Evolutionary conservation across 2,888 invertebrate genomes (phyloP), one percentile per base, ranked within the genome.

Genomic region (Nycteola revayana): DNA sequence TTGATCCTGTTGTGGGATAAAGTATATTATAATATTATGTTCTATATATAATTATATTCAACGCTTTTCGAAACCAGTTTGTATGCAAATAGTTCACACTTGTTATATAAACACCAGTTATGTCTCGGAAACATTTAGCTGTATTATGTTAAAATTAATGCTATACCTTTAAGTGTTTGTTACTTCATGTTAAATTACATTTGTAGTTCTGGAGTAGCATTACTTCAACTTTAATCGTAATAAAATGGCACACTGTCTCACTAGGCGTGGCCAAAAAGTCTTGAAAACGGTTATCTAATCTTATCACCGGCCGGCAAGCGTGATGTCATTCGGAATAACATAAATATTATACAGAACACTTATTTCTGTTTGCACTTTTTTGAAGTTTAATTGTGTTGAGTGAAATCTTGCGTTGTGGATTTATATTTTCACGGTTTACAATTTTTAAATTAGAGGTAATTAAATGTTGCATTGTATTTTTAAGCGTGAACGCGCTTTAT

Each of bases 311-410:
- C 44, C 46, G 38, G 33, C 48, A 40, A 25, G 18, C 26, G 55
- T 80, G 79, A 84, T 75, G 77, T 79, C 81, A 81, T 63, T 58
- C 41, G 42, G 35, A 61, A 62, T 61, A 68, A 75, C 65, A 67
- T 66, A 62, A 66, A 67, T 60, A 65, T 42, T 60, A 48, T 50
- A 42, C 44, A 42, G 44, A 42, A 40, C 44, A 44, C 32, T 37
- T 43, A 36, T 27, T 42, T 38, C n/a, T n/a, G n/a, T n/a, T 25
- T 49, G 32, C 37, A 32, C 24, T 32, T n/a, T 9, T 24, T 32
- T 67, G 60, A 59, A 65, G 50, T 67, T 65, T 56, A 34, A 40
- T 52, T 53, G 33, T 44, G 49, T 52, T 49, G 45, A 30, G 44
- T 49, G 50, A 37, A 52, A 50, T 45, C 26, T 14, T 14, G 24